Base-by-base conservation (phyloP, 2,888 invertebrate genomes). In the Dorcus parallelipipedus region DNA sequence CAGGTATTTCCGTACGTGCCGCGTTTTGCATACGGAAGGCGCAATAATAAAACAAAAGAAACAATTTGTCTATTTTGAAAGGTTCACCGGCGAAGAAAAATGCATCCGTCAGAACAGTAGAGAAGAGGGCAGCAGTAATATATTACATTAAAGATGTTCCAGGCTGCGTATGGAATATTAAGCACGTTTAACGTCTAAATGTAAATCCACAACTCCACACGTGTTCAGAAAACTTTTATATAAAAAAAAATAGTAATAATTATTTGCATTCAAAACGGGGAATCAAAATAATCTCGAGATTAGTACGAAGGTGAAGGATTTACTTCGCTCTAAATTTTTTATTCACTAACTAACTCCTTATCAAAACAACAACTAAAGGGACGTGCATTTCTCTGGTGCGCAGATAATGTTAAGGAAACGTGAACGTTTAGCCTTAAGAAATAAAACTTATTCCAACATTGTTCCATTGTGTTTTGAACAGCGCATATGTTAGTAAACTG, bases 1-100 rank as follows among this genome's bases (percentile, higher is more conserved):
- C 63, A 62, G 63, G 65, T 63, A 64, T 64, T 60, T 59, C 53
- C 49, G 57, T 52, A 61, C 63, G 63, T 61, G 63, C 60, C 57
- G 56, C 55, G 54, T 51, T 63, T 56, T 59, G 52, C 59, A 59
- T 59, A 51, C 49, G 41, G 52, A 45, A 40, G 43, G 40, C 43
- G 52, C 38, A 59, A 59, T 45, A 49, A 52, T 45, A 49, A 52
- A 48, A 56, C 49, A 59, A 59, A 59, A 54, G 59, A 59, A 59
- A 59, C 56, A 56, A 59, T 59, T 59, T 59, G 52, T 52, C 56
- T 26, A 23, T 49, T 40, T 10, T 17, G 40, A 23, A 26, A 38
- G 23, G 40, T 17, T n/a, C 51, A 6, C 17, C 51, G 17, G 14
- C 40, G 23, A 10, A 42, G 55, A 50, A 57, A 57, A 57, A 57